phyloP scores from a whole-genome alignment of 2,797 vertebrate genomes.

The Psittacula derbiana region DNA sequence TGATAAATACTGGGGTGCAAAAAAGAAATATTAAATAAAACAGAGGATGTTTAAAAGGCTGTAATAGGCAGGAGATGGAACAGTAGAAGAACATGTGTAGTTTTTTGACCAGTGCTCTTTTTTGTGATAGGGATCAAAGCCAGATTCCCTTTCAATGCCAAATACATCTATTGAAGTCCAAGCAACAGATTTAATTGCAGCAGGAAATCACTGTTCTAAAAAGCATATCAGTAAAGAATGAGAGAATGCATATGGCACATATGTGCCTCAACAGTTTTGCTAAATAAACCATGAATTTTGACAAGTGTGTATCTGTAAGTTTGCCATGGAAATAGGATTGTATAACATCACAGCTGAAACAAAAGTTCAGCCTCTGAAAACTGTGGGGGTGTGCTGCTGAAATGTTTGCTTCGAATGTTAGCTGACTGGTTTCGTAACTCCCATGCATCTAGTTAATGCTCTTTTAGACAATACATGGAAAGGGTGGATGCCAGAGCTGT shows the following conservation, averaged over 20 bases:
- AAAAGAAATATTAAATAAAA: background rate
- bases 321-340: constrained; percentile 67
- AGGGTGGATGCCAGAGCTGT: background rate
- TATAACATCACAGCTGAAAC: constrained; percentile 66
- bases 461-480: constrained; percentile 56
- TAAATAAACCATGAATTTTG: constrained; percentile 62
- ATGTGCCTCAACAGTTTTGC: constrained; percentile 40
- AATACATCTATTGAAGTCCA: constrained; percentile 29
- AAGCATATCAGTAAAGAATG: constrained; percentile 41
- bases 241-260: constrained; percentile 44
- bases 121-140: background rate
- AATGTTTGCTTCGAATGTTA: constrained; percentile 57
- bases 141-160: background rate
- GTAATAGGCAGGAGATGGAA: background rate
- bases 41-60: background rate
- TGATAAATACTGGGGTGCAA: background rate
- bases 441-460: constrained; percentile 34
- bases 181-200: constrained; percentile 30
- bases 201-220: constrained; percentile 31
- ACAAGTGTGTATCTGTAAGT: constrained; percentile 53
- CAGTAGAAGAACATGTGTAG: background rate
- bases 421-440: constrained; percentile 58
- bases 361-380: constrained; percentile 66
- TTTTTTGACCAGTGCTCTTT: background rate
- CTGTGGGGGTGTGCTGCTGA: constrained; percentile 45